phyloP scores from a whole-genome alignment of 2,888 invertebrate species.

The Hydraecia micacea region DNA sequence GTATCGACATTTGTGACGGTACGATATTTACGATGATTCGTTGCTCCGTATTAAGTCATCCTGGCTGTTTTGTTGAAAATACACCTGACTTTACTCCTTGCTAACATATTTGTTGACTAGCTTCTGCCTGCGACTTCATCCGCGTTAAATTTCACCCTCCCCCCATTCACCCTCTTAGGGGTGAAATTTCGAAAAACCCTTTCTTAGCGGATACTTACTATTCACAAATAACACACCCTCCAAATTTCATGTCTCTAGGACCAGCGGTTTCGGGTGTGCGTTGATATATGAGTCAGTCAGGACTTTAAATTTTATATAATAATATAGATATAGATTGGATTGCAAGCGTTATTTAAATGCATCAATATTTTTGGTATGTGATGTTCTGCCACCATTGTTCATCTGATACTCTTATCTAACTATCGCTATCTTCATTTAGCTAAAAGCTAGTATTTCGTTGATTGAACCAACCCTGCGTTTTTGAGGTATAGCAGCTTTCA shows the following conservation, averaged over 20 bases:
- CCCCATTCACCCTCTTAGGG: no score
- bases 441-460: neutral
- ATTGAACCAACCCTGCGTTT: neutral
- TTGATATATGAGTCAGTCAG: no score
- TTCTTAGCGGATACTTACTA: no score
- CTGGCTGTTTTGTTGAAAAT: constrained; percentile 18
- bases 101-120: neutral
- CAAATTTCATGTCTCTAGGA: no score
- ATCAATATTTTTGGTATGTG: neutral
- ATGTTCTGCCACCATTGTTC: no score
- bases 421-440: neutral
- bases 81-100: neutral
- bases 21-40: constrained; percentile 58
- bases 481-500: neutral
- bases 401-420: neutral
- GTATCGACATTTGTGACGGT: constrained; percentile 55
- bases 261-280: no score
- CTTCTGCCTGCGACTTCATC: no score
- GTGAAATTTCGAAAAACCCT: no score
- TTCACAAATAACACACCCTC: no score
- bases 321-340: constrained; percentile 2
- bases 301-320: no score
- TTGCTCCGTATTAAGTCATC: constrained; percentile 46
- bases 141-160: no score
- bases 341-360: neutral